Evolutionary conservation across 2,888 invertebrate genomes (phyloP).

Genomic region (Agonum fuliginosum): DNA sequence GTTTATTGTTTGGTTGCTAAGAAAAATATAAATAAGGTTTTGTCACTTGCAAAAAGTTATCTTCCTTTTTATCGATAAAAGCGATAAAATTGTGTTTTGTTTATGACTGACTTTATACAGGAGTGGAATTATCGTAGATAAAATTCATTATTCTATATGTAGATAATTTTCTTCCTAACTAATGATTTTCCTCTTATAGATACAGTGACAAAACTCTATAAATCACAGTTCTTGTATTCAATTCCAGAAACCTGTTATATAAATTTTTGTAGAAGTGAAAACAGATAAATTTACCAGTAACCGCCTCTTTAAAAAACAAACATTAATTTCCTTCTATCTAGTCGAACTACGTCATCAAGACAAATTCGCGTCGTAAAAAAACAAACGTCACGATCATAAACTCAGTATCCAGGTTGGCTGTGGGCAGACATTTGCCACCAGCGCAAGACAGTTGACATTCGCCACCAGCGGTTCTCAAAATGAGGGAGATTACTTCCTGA

Average conservation of each 20-base stretch:
- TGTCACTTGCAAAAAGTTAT: no score
- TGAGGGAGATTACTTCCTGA: not conserved
- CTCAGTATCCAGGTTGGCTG: conserved; percentile 37
- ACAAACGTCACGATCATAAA: conserved; percentile 43
- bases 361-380: conserved; percentile 41
- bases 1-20: no score
- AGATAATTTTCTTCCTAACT: not conserved
- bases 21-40: no score
- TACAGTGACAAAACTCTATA: conserved; percentile 21
- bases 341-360: conserved; percentile 44
- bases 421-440: conserved; percentile 44
- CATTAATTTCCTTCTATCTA: conserved; percentile 42
- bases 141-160: no score
- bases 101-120: no score
- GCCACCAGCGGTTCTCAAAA: conserved; percentile 3
- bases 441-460: conserved; percentile 47
- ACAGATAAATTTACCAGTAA: conserved; percentile 43
- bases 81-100: no score
- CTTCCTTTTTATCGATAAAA: no score
- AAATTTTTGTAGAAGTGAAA: conserved; percentile 37
- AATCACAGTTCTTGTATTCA: conserved; percentile 19
- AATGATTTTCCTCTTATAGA: not conserved
- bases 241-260: conserved; percentile 38
- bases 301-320: conserved; percentile 47
- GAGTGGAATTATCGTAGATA: no score